Percentiles rank a stretch among this genome's conserved stretches.
Conservation (phyloP, 2,113 vertebrate species). For the Mesembrinibis cayennensis region DNA sequence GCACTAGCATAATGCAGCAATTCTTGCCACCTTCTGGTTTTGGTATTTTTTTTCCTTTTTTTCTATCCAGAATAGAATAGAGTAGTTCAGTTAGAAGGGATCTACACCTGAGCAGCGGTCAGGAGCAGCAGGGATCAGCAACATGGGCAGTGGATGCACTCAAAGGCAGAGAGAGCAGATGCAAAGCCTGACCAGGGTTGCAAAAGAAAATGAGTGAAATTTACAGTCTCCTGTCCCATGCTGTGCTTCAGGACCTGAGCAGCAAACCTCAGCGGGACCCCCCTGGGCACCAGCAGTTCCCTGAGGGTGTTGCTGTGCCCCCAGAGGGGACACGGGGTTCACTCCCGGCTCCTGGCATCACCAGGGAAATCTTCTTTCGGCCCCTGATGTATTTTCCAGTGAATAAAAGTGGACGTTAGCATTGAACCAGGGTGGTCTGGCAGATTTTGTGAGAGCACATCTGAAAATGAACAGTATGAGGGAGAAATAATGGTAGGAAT, state of each 20-base stretch:
- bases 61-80: neutral
- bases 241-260: neutral
- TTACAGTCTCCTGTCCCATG: neutral
- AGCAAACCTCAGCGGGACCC: neutral
- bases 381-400: neutral
- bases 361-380: neutral
- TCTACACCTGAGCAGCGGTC: neutral
- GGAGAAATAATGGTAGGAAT: neutral
- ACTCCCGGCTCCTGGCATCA: neutral
- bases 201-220: neutral
- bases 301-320: neutral
- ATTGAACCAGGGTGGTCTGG: neutral
- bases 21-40: neutral
- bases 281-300: neutral
- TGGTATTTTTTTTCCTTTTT: neutral
- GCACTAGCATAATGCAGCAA: neutral
- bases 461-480: neutral
- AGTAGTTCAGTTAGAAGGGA: neutral
- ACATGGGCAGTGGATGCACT: neutral
- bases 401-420: neutral
- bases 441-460: neutral
- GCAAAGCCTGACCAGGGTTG: neutral
- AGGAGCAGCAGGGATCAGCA: neutral
- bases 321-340: neutral
- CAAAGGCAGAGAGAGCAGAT: neutral